Evolutionary conservation across 1,140 invertebrate genomes (phyloP).

Genomic region (Drosophila guanche): DNA sequence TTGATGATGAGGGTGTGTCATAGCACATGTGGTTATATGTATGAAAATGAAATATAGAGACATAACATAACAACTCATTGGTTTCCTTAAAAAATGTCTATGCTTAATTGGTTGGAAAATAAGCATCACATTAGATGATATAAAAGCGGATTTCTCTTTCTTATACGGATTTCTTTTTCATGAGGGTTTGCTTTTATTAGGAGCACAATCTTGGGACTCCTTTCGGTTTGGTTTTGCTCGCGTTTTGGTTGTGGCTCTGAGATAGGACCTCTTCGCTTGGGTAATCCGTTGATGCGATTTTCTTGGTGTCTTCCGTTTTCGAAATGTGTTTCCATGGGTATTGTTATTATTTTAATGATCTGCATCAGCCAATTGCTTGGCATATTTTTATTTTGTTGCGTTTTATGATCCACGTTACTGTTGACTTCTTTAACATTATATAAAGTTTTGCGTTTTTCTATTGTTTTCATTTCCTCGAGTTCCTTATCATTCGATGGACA

Average conservation of each 20-base stretch:
- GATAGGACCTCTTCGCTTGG: background rate
- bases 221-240: background rate
- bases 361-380: conserved; percentile 38
- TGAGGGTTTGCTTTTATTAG: conserved; percentile 4
- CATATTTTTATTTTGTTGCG: background rate
- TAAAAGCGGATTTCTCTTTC: background rate
- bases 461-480: background rate
- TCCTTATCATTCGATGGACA: conserved; percentile 29
- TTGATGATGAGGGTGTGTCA: conserved; percentile 16
- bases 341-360: conserved; percentile 36
- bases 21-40: background rate
- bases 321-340: background rate
- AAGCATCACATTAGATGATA: conserved; percentile 11
- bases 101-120: background rate
- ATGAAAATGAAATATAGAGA: background rate
- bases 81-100: too few relatives aligned
- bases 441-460: conserved; percentile 18
- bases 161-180: conserved; percentile 2
- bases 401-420: background rate
- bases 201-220: conserved; percentile 1
- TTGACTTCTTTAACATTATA: conserved; percentile 23
- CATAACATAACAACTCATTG: too few relatives aligned
- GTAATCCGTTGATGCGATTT: conserved; percentile 4
- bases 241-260: background rate
- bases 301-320: background rate